phyloP scores from a whole-genome alignment of 2,113 vertebrate genomes.

The Crocuta crocuta region DNA sequence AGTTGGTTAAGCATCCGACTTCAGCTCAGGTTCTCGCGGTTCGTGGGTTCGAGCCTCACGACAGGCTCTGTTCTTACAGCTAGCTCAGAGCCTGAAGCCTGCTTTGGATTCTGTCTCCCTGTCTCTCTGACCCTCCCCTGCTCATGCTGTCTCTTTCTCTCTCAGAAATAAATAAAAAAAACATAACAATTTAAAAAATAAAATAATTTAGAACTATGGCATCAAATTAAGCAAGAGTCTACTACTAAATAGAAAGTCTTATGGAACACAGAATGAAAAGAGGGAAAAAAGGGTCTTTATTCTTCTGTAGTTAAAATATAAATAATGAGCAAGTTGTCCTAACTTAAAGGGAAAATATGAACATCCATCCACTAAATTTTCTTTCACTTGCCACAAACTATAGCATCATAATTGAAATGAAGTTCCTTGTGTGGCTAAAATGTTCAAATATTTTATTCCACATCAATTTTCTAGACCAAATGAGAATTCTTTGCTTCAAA shows the following conservation, averaged over 20 bases:
- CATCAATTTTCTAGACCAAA: not conserved
- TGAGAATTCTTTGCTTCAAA: not conserved
- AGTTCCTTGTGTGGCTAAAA: not conserved
- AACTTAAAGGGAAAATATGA: conserved; percentile 11
- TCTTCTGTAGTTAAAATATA: conserved; percentile 9
- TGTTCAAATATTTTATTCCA: conserved; percentile 13
- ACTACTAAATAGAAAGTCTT: conserved; percentile 36
- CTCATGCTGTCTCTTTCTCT: no score
- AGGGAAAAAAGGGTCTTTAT: not conserved
- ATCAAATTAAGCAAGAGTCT: not conserved
- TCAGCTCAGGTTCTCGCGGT: no score
- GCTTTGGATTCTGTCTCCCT: no score
- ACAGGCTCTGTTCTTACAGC: no score
- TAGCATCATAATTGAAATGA: not conserved
- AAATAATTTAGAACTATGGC: not conserved
- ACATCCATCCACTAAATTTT: not conserved
- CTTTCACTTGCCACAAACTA: not conserved
- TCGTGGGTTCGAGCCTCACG: no score
- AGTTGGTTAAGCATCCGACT: no score
- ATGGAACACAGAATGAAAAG: not conserved
- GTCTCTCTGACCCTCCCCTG: no score
- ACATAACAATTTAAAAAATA: not conserved
- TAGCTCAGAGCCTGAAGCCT: no score
- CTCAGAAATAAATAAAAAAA: no score
- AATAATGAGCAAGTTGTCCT: not conserved